These are phyloP conservation scores for Porites lutea DNA, from an alignment of 64 coral and sea anemone genomes.

Conservation along the genomic window DNA sequence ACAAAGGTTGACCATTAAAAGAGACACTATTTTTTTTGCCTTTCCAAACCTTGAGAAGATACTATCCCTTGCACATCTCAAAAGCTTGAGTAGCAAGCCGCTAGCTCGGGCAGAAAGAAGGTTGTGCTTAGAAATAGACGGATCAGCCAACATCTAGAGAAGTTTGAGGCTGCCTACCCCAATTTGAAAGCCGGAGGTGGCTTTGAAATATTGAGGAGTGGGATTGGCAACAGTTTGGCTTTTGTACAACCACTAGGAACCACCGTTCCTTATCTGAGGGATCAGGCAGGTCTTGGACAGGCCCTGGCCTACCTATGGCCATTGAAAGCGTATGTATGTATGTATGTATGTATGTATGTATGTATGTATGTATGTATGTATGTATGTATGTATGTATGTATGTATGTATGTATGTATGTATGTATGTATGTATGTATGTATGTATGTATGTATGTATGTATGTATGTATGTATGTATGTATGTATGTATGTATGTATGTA, in stretches of 20 bases:
- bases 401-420: too few species aligned
- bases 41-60: neutral
- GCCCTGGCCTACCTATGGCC: conserved; percentile 31
- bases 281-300: conserved; percentile 31
- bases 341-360: too few species aligned
- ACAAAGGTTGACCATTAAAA: too few species aligned
- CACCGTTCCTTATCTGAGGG: neutral
- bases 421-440: too few species aligned
- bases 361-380: too few species aligned
- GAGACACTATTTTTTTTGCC: conserved; percentile 35
- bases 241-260: neutral
- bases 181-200: conserved; percentile 48
- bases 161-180: conserved; percentile 31
- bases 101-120: conserved; percentile 39
- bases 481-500: too few species aligned
- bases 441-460: too few species aligned
- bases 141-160: neutral
- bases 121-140: conserved; percentile 36
- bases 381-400: too few species aligned
- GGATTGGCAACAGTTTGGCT: neutral
- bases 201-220: conserved; percentile 31
- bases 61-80: neutral
- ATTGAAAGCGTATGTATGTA: neutral
- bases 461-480: too few species aligned
- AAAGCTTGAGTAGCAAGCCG: conserved; percentile 12